phyloP scores from a whole-genome alignment of 1,140 invertebrate species.

The Medauroidea extradentata region DNA sequence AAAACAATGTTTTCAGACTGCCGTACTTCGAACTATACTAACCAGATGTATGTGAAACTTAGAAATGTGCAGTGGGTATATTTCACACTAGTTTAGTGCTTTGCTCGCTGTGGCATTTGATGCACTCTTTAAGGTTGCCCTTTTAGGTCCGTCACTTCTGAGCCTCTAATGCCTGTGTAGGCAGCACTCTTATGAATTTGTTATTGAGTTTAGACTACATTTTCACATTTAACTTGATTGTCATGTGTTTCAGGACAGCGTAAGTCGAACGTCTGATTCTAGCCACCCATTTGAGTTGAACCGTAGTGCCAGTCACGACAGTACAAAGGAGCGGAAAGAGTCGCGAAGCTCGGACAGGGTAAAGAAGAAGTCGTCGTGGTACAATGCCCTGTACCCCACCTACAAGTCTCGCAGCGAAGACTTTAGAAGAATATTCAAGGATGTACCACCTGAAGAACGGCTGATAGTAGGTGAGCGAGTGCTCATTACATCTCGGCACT shows the following conservation, averaged over 20 bases:
- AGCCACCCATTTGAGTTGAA: slow-evolving; percentile 7
- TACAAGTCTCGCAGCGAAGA: slow-evolving; percentile 91
- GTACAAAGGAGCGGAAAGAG: slow-evolving; percentile 29
- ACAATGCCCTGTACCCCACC: slow-evolving; percentile 83
- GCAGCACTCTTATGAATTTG: no score
- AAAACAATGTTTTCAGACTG: no score
- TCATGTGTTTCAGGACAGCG: not conserved
- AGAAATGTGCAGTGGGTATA: no score
- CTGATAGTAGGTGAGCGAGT: slow-evolving; percentile 90
- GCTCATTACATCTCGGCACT: no score
- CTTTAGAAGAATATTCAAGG: slow-evolving; percentile 89
- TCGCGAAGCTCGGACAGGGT: slow-evolving; percentile 44
- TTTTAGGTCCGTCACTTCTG: no score
- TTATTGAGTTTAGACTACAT: not conserved
- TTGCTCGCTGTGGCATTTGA: no score
- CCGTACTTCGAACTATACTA: no score
- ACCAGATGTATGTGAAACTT: no score
- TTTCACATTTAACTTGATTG: not conserved
- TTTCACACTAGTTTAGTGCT: no score
- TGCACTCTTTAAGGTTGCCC: no score
- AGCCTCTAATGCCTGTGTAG: no score
- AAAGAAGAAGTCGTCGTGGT: slow-evolving; percentile 75
- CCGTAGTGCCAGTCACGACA: not conserved
- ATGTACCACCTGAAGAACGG: slow-evolving; percentile 83
- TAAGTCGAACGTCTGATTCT: slow-evolving; percentile 12